Evolutionary conservation across 2,888 invertebrate species (phyloP).

Genomic region (Mechanitis messenoides): DNA sequence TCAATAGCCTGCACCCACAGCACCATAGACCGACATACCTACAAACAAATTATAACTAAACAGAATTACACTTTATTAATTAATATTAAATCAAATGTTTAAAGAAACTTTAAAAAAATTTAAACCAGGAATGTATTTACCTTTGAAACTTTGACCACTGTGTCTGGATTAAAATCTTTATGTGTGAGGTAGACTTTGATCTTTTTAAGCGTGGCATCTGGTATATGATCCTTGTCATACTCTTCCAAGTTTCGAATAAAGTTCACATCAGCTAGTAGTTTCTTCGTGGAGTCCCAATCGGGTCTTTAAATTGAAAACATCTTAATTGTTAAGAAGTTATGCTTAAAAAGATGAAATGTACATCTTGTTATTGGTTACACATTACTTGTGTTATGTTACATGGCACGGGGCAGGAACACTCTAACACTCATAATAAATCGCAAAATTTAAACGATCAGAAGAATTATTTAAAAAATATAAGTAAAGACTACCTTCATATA

Average conservation of each 20-base stretch:
- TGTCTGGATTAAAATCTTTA: conserved; percentile 89
- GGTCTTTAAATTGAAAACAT: conserved; percentile 72
- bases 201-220: conserved; percentile 84
- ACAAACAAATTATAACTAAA: conserved; percentile 56
- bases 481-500: too few relatives aligned
- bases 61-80: neutral
- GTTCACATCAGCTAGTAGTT: conserved; percentile 86
- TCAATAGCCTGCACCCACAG: conserved; percentile 96
- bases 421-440: too few relatives aligned
- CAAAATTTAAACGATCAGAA: too few relatives aligned
- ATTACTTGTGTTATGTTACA: neutral
- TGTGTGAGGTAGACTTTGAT: conserved; percentile 89
- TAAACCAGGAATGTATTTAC: conserved; percentile 32
- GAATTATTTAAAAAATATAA: too few relatives aligned
- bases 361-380: too few relatives aligned
- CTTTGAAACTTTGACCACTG: conserved; percentile 83
- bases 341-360: too few relatives aligned
- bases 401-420: too few relatives aligned
- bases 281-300: conserved; percentile 91
- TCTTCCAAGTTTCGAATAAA: conserved; percentile 89
- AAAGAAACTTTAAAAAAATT: neutral
- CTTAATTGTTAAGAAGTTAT: neutral
- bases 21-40: conserved; percentile 93
- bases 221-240: conserved; percentile 91
- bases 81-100: conserved; percentile 24